These are phyloP conservation scores for Brachirus orientalis DNA, from an alignment of 2,113 vertebrate genomes.

Conservation along the genomic window DNA sequence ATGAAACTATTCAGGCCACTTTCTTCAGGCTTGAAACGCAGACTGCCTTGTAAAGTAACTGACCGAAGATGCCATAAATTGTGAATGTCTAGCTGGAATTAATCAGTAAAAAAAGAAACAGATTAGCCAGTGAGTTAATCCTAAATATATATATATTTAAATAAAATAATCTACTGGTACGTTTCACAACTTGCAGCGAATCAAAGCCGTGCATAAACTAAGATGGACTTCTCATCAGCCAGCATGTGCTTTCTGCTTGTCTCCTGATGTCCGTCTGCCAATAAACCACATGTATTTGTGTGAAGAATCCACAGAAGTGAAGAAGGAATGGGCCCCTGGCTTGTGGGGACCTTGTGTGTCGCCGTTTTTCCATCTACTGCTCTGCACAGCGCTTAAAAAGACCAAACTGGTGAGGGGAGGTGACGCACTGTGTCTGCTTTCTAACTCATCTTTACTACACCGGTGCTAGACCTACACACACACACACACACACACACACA, in stretches of 20 bases:
- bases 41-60: constrained; percentile 28
- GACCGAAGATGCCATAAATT: constrained; percentile 38
- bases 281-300: constrained; percentile 41
- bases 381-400: constrained; percentile 41
- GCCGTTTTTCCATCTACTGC: constrained; percentile 11
- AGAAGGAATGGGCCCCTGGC: neutral
- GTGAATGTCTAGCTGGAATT: constrained; percentile 48
- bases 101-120: neutral
- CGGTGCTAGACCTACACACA: too few relatives aligned
- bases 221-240: constrained; percentile 4
- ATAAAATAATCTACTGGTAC: neutral
- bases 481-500: too few relatives aligned
- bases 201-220: neutral
- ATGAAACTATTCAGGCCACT: constrained; percentile 1
- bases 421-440: neutral
- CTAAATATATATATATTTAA: neutral
- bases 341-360: neutral
- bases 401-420: constrained; percentile 7
- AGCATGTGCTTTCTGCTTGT: constrained; percentile 13
- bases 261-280: constrained; percentile 22
- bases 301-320: neutral
- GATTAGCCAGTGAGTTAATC: constrained; percentile 14
- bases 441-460: too few relatives aligned
- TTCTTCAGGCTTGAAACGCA: constrained; percentile 19
- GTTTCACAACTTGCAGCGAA: neutral